phyloP scores from a whole-genome alignment of 2,888 invertebrate species.

The Synergus itoensis region DNA sequence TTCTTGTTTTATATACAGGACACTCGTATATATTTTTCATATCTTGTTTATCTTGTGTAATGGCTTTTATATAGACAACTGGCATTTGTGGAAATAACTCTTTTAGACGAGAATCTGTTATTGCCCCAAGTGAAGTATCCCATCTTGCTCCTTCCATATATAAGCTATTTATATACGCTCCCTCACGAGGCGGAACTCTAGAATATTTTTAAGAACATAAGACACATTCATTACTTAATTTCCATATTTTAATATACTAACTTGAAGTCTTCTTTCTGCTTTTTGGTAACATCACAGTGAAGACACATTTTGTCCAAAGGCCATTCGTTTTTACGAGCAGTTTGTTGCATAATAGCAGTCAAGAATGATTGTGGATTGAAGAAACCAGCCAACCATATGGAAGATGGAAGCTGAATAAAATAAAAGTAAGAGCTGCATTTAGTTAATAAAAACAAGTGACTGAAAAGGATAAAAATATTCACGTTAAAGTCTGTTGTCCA shows the following conservation, averaged over 20 bases:
- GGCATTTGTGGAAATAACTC: conserved; percentile 95
- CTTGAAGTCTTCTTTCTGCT: conserved; percentile 89
- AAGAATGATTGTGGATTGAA: conserved; percentile 98
- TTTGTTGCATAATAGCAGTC: conserved; percentile 98
- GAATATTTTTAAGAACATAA: background rate
- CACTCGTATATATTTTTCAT: conserved; percentile 93
- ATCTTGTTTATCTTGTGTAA: conserved; percentile 94
- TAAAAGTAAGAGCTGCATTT: conserved; percentile 5
- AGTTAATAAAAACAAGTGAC: background rate
- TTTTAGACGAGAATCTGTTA: conserved; percentile 91
- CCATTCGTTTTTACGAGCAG: conserved; percentile 97
- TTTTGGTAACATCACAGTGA: conserved; percentile 96
- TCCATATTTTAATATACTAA: conserved; percentile 71
- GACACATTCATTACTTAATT: background rate
- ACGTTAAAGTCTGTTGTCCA: conserved; percentile 94
- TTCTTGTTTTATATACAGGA: conserved; percentile 94
- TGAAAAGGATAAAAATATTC: conserved; percentile 57
- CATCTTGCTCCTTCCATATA: conserved; percentile 97
- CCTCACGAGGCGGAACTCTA: conserved; percentile 91
- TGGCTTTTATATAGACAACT: conserved; percentile 92
- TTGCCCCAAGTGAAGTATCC: conserved; percentile 88
- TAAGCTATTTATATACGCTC: conserved; percentile 93
- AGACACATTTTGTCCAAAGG: conserved; percentile 97
- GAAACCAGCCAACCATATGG: conserved; percentile 96
- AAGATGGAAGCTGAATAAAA: conserved; percentile 84